phyloP scores from a whole-genome alignment of 2,113 vertebrate genomes.

The Microtus pennsylvanicus region DNA sequence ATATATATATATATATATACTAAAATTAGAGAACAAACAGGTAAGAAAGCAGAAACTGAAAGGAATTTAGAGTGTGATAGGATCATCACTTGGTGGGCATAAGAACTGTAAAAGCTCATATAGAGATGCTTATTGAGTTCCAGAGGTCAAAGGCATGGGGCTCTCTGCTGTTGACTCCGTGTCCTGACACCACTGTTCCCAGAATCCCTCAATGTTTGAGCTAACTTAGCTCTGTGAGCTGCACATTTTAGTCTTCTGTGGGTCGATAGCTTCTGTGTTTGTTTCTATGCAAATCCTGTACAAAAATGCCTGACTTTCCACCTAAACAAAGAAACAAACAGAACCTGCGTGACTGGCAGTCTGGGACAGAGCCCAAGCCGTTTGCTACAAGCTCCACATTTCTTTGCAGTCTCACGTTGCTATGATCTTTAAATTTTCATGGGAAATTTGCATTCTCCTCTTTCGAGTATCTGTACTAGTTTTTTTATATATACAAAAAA shows the following conservation, averaged over 20 bases:
- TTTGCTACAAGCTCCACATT: slow-evolving; percentile 25
- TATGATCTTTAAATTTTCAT: slow-evolving; percentile 68
- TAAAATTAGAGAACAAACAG: background rate
- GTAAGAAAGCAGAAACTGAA: background rate
- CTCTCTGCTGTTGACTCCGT: background rate
- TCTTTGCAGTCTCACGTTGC: slow-evolving; percentile 29
- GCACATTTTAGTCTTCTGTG: background rate
- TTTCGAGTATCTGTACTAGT: background rate
- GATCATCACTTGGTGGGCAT: background rate
- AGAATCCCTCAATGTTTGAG: background rate
- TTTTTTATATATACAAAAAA: slow-evolving; percentile 40
- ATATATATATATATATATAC: background rate
- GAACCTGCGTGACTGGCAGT: background rate
- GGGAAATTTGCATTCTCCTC: slow-evolving; percentile 60
- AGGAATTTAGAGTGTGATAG: background rate
- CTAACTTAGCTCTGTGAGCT: background rate
- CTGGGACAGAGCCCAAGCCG: background rate
- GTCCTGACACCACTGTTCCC: background rate
- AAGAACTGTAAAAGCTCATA: background rate
- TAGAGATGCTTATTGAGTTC: background rate
- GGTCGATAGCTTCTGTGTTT: background rate
- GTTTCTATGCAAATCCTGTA: slow-evolving; percentile 1
- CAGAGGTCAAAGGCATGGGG: background rate
- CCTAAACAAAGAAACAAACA: slow-evolving; percentile 19
- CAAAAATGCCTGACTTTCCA: background rate